These are phyloP conservation scores for Tanypteryx hageni DNA, from an alignment of 2,888 invertebrate genomes.

Conservation along the genomic window DNA sequence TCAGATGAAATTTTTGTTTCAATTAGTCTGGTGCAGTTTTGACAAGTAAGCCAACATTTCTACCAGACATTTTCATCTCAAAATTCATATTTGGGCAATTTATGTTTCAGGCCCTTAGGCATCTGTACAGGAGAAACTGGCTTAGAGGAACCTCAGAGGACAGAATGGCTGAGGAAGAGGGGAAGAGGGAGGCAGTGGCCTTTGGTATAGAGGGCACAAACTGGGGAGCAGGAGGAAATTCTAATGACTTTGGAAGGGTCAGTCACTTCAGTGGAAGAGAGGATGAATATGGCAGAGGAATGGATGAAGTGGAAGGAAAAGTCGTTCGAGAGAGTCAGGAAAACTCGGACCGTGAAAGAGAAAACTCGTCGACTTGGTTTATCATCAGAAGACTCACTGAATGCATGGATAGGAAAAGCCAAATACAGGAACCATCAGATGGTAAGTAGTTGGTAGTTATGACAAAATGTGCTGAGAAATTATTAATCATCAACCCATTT, in stretches of 20 bases:
- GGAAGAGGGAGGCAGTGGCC: conserved; percentile 13
- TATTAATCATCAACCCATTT: too few relatives aligned
- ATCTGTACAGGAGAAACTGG: conserved; percentile 43
- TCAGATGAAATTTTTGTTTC: background rate
- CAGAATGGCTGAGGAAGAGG: conserved; percentile 1
- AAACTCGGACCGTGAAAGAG: conserved; percentile 22
- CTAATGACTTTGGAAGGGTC: conserved; percentile 10
- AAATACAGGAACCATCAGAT: conserved; percentile 30
- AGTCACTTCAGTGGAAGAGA: conserved; percentile 26
- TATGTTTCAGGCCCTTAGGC: conserved; percentile 49
- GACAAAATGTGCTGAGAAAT: too few relatives aligned
- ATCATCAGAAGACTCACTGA: conserved; percentile 33
- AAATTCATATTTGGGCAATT: background rate
- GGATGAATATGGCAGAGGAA: conserved; percentile 24
- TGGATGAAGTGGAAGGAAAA: conserved; percentile 37
- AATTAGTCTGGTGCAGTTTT: too few relatives aligned
- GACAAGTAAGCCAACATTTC: too few relatives aligned
- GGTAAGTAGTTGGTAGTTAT: background rate
- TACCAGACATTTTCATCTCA: background rate
- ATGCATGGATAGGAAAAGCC: conserved; percentile 56
- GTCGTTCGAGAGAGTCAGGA: conserved; percentile 45
- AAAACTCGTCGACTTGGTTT: conserved; percentile 49
- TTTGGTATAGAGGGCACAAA: background rate
- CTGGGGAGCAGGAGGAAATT: background rate
- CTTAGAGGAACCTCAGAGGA: conserved; percentile 32